phyloP scores from a whole-genome alignment of 2,797 vertebrate genomes.

The Pempheris klunzingeri region DNA sequence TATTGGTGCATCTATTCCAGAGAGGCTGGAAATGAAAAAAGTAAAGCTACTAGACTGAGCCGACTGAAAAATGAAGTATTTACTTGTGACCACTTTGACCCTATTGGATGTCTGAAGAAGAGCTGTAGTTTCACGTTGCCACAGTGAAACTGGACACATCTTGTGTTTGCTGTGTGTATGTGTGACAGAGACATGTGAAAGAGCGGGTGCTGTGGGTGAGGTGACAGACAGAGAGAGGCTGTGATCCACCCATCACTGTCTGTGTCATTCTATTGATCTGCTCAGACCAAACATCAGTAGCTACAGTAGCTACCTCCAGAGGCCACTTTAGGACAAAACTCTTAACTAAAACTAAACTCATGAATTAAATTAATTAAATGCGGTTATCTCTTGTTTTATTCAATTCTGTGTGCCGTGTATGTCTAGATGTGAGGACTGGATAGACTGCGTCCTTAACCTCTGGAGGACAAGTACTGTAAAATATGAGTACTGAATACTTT shows the following conservation, averaged over 20 bases:
- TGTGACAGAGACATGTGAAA: constrained; percentile 45
- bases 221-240: constrained; percentile 38
- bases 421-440: not conserved
- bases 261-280: constrained; percentile 51
- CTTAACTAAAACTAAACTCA: not conserved
- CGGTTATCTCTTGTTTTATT: not conserved
- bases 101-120: constrained; percentile 44
- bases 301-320: not conserved
- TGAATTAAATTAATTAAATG: not conserved
- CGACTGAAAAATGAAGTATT: constrained; percentile 24
- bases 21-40: constrained; percentile 3
- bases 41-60: not conserved
- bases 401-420: not conserved
- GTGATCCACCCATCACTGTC: constrained; percentile 39
- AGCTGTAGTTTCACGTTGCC: constrained; percentile 47
- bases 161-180: constrained; percentile 25
- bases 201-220: constrained; percentile 18
- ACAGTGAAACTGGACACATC: constrained; percentile 50
- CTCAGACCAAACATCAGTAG: constrained; percentile 39
- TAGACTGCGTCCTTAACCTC: not conserved
- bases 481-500: not conserved
- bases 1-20: not conserved
- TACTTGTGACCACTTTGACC: constrained; percentile 32
- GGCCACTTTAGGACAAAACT: constrained; percentile 20
- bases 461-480: not conserved